Evolutionary conservation across 2,888 invertebrate species (phyloP).

Genomic region (Plagiodera versicolora): DNA sequence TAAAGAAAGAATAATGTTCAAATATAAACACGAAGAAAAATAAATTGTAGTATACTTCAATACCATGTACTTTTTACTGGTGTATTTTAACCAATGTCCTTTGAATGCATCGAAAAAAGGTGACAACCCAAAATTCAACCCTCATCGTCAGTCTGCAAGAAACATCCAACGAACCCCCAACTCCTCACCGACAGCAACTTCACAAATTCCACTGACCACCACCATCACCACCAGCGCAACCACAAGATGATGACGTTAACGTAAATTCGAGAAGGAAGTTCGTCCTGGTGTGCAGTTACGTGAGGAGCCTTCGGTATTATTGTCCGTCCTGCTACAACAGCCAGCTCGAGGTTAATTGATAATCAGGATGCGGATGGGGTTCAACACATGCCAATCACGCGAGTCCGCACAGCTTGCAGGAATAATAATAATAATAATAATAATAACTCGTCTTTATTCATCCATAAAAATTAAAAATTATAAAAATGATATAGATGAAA

Average conservation of each 20-base stretch:
- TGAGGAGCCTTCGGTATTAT: conserved; percentile 31
- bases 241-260: neutral
- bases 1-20: too few relatives aligned
- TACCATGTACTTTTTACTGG: too few relatives aligned
- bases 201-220: neutral
- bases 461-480: too few relatives aligned
- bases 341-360: conserved; percentile 32
- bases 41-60: too few relatives aligned
- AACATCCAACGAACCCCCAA: neutral
- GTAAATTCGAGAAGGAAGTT: conserved; percentile 18
- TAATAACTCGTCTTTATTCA: too few relatives aligned
- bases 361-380: conserved; percentile 39
- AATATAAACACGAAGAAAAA: too few relatives aligned
- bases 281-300: conserved; percentile 26
- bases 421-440: too few relatives aligned
- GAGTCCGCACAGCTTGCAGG: conserved; percentile 21
- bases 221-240: neutral
- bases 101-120: too few relatives aligned
- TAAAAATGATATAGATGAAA: too few relatives aligned
- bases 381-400: conserved; percentile 41
- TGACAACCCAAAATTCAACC: too few relatives aligned
- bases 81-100: too few relatives aligned
- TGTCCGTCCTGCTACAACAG: conserved; percentile 18
- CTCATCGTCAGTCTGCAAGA: neutral
- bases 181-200: neutral